These are phyloP conservation scores for Furcifer pardalis DNA, from an alignment of 2,797 vertebrate genomes.

Conservation along the genomic window DNA sequence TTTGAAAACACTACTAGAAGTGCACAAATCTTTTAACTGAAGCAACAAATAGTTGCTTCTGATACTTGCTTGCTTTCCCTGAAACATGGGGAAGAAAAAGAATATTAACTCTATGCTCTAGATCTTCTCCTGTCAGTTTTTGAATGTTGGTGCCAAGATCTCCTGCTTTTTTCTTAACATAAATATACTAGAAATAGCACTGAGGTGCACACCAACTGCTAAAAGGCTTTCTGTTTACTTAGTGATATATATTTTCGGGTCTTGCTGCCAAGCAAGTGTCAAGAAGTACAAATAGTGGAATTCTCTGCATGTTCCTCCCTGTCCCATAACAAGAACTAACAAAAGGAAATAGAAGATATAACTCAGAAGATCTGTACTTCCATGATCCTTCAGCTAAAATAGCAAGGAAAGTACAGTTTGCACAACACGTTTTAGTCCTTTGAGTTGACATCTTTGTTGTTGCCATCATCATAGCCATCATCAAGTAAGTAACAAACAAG, in stretches of 20 bases:
- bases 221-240: slow-evolving; percentile 41
- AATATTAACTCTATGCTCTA: not conserved
- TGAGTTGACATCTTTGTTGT: not conserved
- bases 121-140: not conserved
- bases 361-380: not conserved
- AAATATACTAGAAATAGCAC: slow-evolving; percentile 23
- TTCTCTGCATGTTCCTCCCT: slow-evolving; percentile 30
- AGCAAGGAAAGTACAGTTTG: not conserved
- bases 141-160: slow-evolving; percentile 29
- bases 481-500: not conserved
- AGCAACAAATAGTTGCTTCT: not conserved
- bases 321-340: slow-evolving; percentile 2
- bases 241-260: slow-evolving; percentile 28
- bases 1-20: not conserved
- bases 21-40: not conserved
- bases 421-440: not conserved
- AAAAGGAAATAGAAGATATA: not conserved
- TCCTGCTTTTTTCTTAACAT: slow-evolving; percentile 7
- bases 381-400: not conserved
- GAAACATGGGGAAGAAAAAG: slow-evolving; percentile 24
- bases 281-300: slow-evolving; percentile 28
- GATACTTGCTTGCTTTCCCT: slow-evolving; percentile 18
- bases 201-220: not conserved
- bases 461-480: no score
- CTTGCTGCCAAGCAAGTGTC: slow-evolving; percentile 31